Conservation (phyloP, 2,888 invertebrate genomes). For the Synanthedon myopaeformis region DNA sequence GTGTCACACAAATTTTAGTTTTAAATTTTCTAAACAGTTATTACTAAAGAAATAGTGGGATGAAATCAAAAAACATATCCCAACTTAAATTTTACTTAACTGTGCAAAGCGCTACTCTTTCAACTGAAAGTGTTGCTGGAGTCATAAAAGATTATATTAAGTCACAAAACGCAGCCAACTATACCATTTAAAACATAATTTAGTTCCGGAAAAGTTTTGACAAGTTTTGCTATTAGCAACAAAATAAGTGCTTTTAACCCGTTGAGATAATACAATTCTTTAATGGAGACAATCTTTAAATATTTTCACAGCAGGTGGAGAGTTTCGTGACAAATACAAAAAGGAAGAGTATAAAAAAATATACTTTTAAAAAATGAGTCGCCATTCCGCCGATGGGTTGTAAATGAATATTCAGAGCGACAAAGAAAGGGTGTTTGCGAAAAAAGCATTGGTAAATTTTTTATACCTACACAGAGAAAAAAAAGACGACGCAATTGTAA, state of each 20-base stretch:
- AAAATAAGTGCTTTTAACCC: no score
- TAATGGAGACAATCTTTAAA: constrained; percentile 18
- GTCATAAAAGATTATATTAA: no score
- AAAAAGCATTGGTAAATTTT: constrained; percentile 44
- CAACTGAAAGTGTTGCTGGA: no score
- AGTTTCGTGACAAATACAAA: constrained; percentile 38
- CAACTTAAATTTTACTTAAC: no score
- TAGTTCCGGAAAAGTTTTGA: no score
- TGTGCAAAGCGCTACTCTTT: no score
- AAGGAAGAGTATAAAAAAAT: constrained; percentile 37
- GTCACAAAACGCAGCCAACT: no score
- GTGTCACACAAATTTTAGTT: background rate
- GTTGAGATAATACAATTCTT: no score
- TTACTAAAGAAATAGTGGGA: no score
- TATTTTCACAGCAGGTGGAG: constrained; percentile 38
- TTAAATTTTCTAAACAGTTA: background rate
- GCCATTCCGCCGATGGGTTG: constrained; percentile 55
- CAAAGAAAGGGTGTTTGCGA: constrained; percentile 54
- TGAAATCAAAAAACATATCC: no score
- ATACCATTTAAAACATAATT: no score
- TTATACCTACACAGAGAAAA: constrained; percentile 21
- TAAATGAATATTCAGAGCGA: constrained; percentile 64
- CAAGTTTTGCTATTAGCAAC: no score
- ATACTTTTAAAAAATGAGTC: constrained; percentile 49
- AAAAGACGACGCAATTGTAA: constrained; percentile 47